phyloP scores from a whole-genome alignment of 2,113 vertebrate species.

The Pelodiscus sinensis region DNA sequence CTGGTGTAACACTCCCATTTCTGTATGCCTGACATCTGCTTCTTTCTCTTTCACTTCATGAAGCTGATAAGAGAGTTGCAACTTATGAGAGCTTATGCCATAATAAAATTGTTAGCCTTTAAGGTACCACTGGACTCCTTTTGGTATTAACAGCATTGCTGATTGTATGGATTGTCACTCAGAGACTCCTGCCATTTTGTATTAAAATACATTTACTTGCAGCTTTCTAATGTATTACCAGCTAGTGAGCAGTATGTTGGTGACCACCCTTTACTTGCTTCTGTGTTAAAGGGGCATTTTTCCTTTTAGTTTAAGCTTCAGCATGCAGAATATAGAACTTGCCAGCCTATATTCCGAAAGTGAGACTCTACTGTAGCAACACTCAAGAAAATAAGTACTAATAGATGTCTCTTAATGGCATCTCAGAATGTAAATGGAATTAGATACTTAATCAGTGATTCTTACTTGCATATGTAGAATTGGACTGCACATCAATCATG shows the following conservation, averaged over 20 bases:
- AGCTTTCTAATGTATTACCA: not conserved
- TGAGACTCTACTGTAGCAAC: accelerated
- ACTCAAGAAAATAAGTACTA: not conserved
- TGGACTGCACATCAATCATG: not conserved
- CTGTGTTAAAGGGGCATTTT: not conserved
- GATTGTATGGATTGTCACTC: not conserved
- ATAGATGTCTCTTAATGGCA: not conserved
- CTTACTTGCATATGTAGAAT: not conserved
- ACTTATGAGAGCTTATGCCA: too few species aligned
- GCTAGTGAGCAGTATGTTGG: not conserved
- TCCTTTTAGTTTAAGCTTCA: not conserved
- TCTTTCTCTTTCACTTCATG: too few species aligned
- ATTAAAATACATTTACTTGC: not conserved
- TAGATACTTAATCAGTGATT: not conserved
- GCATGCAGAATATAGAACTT: accelerated
- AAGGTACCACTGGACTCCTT: too few species aligned
- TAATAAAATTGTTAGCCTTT: too few species aligned
- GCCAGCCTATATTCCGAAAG: not conserved
- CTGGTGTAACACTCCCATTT: too few species aligned
- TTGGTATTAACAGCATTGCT: not conserved
- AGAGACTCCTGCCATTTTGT: not conserved
- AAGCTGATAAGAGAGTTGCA: too few species aligned
- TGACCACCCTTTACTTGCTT: not conserved
- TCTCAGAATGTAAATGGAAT: not conserved
- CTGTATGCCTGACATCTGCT: too few species aligned